Evolutionary conservation across 2,888 invertebrate genomes (phyloP).

Genomic region (Acanthosepion pharaonis): DNA sequence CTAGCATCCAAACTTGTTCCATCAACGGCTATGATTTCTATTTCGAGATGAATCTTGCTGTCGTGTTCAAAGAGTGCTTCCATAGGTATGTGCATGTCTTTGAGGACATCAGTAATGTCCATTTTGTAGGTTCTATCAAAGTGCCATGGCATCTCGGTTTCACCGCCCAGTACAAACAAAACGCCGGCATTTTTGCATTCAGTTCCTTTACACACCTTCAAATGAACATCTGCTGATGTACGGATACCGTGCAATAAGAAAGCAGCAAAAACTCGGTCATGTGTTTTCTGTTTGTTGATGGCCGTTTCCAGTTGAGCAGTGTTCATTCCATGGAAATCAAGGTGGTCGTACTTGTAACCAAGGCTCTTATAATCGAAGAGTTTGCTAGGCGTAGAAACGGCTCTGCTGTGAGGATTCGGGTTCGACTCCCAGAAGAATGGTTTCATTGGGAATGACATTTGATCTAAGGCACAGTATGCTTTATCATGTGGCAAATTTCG

Average conservation of each 20-base stretch:
- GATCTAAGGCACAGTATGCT: constrained; percentile 50
- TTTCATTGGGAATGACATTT: constrained; percentile 48
- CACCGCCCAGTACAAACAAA: constrained; percentile 55
- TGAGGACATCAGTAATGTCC: constrained; percentile 53
- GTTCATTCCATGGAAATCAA: constrained; percentile 48
- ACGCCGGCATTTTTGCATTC: constrained; percentile 50
- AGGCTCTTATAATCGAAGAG: constrained; percentile 48
- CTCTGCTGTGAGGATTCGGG: constrained; percentile 44
- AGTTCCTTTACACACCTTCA: constrained; percentile 41
- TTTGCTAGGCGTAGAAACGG: constrained; percentile 42
- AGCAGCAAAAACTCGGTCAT: constrained; percentile 42
- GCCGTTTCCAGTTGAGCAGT: constrained; percentile 41
- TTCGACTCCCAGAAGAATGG: constrained; percentile 49
- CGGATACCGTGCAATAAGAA: constrained; percentile 48
- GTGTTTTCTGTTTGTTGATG: background rate
- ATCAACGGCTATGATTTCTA: constrained; percentile 50
- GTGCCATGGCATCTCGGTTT: constrained; percentile 55
- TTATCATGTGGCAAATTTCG: constrained; percentile 50
- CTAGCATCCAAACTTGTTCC: constrained; percentile 41
- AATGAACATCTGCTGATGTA: constrained; percentile 47
- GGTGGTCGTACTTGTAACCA: constrained; percentile 48
- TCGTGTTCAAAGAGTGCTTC: constrained; percentile 51
- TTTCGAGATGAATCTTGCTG: constrained; percentile 50
- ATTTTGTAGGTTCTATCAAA: constrained; percentile 53
- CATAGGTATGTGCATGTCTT: constrained; percentile 42